Evolutionary conservation across 2,797 vertebrate species (phyloP).

Genomic region (Coccyzus lansbergi): DNA sequence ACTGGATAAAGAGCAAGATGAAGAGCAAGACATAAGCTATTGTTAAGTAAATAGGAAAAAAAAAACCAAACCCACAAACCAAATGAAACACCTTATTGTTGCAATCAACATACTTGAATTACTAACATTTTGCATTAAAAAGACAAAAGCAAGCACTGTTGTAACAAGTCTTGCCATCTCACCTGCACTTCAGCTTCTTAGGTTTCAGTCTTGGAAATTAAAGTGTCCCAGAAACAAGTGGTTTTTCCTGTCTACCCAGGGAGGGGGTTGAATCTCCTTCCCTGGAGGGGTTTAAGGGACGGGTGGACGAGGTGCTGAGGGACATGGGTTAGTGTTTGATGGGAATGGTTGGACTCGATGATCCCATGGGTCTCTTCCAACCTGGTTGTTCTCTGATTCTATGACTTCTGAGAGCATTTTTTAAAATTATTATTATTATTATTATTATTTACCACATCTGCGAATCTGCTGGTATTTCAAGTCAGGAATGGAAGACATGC

Average conservation of each 20-base stretch:
- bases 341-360: too few relatives aligned
- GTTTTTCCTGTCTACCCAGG: background rate
- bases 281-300: too few relatives aligned
- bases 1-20: background rate
- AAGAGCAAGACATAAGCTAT: background rate
- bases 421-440: too few relatives aligned
- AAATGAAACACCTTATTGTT: background rate
- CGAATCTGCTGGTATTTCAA: background rate
- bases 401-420: too few relatives aligned
- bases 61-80: background rate
- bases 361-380: too few relatives aligned
- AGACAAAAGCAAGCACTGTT: background rate
- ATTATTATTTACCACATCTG: background rate
- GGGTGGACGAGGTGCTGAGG: too few relatives aligned
- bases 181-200: background rate
- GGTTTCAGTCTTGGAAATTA: background rate
- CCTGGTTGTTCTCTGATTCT: too few relatives aligned
- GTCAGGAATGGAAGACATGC: conserved; percentile 4
- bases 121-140: background rate
- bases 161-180: background rate
- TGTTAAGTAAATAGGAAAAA: background rate
- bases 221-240: background rate
- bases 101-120: background rate
- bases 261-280: too few relatives aligned
- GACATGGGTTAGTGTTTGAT: too few relatives aligned